Conservation (phyloP, 1,140 invertebrate genomes). For the Teleopsis dalmanni region DNA sequence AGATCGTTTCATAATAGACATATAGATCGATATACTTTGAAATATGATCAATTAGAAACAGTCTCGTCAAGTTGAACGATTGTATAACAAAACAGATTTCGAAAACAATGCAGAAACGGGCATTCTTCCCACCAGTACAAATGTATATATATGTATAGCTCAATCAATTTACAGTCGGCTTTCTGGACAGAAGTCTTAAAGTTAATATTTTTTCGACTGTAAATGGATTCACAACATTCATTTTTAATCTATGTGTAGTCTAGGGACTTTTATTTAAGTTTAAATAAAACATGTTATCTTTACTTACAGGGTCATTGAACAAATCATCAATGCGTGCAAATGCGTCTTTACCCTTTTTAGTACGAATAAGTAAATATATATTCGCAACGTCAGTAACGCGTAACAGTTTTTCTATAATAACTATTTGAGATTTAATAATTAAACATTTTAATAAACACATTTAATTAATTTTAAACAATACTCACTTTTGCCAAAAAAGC, state of each 20-base stretch:
- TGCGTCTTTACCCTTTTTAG: conserved; percentile 68
- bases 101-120: too few relatives aligned
- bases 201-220: not conserved
- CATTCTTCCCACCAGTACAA: too few relatives aligned
- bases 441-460: conserved; percentile 14
- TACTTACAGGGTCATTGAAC: conserved; percentile 58
- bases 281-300: not conserved
- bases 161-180: too few relatives aligned
- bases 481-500: conserved; percentile 66
- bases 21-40: too few relatives aligned
- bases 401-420: conserved; percentile 73
- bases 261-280: not conserved
- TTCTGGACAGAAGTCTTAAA: too few relatives aligned
- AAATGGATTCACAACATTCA: not conserved
- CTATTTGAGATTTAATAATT: conserved; percentile 22
- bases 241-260: not conserved
- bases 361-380: conserved; percentile 69
- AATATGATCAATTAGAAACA: too few relatives aligned
- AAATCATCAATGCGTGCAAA: conserved; percentile 54
- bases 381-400: conserved; percentile 66
- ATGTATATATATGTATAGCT: too few relatives aligned
- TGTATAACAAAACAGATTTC: too few relatives aligned
- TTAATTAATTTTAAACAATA: conserved; percentile 9
- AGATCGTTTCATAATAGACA: too few relatives aligned
- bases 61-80: too few relatives aligned